Evolutionary conservation across 2,797 vertebrate species (phyloP), one percentile per base, ranked within the genome.

Genomic region (Arvicola amphibius): DNA sequence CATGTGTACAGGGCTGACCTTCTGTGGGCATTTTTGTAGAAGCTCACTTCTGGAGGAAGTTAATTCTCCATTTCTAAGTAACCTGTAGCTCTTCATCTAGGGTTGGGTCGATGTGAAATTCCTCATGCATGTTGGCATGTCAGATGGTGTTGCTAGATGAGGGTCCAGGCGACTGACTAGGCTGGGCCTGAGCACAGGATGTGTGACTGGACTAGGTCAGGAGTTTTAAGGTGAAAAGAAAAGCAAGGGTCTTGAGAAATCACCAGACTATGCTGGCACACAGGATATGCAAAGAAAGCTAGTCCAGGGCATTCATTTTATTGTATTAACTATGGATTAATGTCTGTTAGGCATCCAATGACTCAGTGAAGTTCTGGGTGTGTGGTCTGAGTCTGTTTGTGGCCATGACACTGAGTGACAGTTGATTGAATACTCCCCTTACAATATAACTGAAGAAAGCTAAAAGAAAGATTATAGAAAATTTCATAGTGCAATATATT

Each of bases 381-480:
- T 90, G 14, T 76, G 56, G 23, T 89, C 63, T 37, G 46, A 43
- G 25, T 56, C 34, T 67, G 37, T 8, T 32, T 74, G 32, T 59
- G 69, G 76, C 40, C 65, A 56, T 12, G 79, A 51, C 32, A 81
- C 11, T 79, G 43, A 90, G 61, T 61, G 37, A 40, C 0, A 71
- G 63, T 65, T 77, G 83, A 3, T 10, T 80, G 71, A 94, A 89
- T 3, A 46, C 40, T 80, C 43, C 74, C 46, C 23, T 90, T 84
- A 92, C 91, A 71, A 88, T 88, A 37, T 21, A 96, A 83, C 5
- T 43, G 23, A 59, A 89, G 78, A 92, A 88, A 76, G 29, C 5
- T 43, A 87, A 92, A 86, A 80, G 76, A 16, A 76, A 81, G 96
- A 10, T 88, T 90, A 5, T n/a, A 77, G 74, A 67, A 83, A 77